Evolutionary conservation across 2,113 vertebrate species (phyloP).

Genomic region (Balaenoptera acutorostrata): DNA sequence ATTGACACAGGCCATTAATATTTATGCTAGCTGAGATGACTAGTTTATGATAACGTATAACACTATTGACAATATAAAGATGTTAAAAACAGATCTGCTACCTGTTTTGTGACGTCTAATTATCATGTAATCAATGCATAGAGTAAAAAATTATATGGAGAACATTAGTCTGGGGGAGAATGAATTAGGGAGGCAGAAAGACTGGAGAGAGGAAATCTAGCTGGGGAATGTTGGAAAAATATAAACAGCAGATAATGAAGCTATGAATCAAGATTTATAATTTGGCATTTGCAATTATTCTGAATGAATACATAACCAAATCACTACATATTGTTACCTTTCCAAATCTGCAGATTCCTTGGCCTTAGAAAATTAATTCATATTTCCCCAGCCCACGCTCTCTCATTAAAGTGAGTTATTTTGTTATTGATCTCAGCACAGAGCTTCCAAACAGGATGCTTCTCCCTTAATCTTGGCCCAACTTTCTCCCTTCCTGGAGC

Average conservation of each 20-base stretch:
- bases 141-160: background rate
- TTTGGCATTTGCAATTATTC: background rate
- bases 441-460: background rate
- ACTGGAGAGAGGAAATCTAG: constrained; percentile 16
- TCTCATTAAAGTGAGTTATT: constrained; percentile 16
- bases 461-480: background rate
- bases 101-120: background rate
- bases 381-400: background rate
- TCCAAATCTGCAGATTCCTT: background rate
- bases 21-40: background rate
- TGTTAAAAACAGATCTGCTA: background rate
- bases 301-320: constrained; percentile 6
- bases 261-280: background rate
- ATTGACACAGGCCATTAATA: background rate
- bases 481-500: background rate
- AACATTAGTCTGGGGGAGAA: background rate
- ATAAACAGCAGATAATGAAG: background rate
- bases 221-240: background rate
- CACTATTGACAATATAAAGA: background rate
- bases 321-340: background rate
- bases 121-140: background rate
- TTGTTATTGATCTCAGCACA: background rate
- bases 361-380: background rate
- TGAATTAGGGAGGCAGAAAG: background rate
- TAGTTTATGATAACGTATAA: background rate